These are phyloP conservation scores for Pollenia angustigena DNA, from an alignment of 2,888 invertebrate species.

Conservation along the genomic window DNA sequence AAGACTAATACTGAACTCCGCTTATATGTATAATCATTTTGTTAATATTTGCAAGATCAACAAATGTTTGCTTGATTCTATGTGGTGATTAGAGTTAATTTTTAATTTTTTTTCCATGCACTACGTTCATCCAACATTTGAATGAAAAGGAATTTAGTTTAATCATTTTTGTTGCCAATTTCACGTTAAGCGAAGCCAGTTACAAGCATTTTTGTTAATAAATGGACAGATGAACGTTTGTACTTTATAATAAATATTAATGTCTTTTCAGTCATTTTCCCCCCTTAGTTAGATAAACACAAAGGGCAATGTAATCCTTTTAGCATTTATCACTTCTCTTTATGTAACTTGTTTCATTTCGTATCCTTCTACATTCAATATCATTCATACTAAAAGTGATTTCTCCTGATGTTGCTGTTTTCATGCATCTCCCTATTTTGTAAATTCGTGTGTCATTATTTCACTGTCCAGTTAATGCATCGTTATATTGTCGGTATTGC, in stretches of 20 bases:
- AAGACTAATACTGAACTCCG: too few species aligned
- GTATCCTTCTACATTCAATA: not conserved
- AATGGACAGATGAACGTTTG: not conserved
- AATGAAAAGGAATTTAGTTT: not conserved
- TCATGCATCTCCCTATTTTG: conserved; percentile 5
- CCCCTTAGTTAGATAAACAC: conserved; percentile 13
- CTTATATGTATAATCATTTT: too few species aligned
- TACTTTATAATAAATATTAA: not conserved
- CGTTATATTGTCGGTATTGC: conserved; percentile 41
- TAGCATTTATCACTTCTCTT: conserved; percentile 46
- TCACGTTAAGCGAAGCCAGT: not conserved
- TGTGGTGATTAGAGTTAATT: too few species aligned
- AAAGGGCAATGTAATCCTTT: conserved; percentile 35
- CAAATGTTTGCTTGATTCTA: too few species aligned
- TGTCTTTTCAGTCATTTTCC: not conserved
- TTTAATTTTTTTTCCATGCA: too few species aligned
- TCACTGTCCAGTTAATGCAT: conserved; percentile 54
- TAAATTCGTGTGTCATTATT: conserved; percentile 49
- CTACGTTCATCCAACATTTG: too few species aligned
- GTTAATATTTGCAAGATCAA: too few species aligned
- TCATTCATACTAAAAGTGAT: conserved; percentile 4
- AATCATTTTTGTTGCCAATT: conserved; percentile 8
- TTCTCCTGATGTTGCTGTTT: conserved; percentile 4
- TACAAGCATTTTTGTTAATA: not conserved
- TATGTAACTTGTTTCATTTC: not conserved